phyloP scores from a whole-genome alignment of 2,797 vertebrate species.

The Nasua narica region DNA sequence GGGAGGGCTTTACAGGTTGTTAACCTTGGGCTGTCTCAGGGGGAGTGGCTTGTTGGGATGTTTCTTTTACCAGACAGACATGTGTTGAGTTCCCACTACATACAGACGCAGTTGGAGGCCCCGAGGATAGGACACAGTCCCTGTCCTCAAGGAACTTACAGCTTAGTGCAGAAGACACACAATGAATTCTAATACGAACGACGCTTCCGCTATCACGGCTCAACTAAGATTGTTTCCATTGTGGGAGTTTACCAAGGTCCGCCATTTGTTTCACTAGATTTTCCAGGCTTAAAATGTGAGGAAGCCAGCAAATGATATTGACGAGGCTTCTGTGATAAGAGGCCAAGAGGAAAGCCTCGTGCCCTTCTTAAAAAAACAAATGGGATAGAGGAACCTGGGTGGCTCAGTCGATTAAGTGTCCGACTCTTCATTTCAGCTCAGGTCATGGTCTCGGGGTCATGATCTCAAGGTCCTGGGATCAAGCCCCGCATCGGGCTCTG shows the following conservation, averaged over 20 bases:
- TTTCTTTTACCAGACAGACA: neutral
- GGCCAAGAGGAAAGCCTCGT: neutral
- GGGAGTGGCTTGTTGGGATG: neutral
- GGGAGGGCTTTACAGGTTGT: neutral
- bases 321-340: neutral
- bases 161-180: neutral
- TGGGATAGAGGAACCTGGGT: neutral
- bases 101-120: neutral
- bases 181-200: neutral
- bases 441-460: neutral
- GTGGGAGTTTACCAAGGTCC: neutral
- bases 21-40: neutral
- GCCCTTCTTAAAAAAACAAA: neutral
- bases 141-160: neutral
- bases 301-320: neutral
- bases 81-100: neutral
- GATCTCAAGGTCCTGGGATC: neutral
- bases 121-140: neutral
- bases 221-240: neutral
- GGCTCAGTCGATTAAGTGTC: neutral
- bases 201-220: neutral
- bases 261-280: neutral
- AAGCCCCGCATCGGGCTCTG: neutral
- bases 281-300: constrained; percentile 22
- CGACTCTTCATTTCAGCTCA: neutral